phyloP scores from a whole-genome alignment of 1,140 invertebrate species.

The Drosophila yakuba region DNA sequence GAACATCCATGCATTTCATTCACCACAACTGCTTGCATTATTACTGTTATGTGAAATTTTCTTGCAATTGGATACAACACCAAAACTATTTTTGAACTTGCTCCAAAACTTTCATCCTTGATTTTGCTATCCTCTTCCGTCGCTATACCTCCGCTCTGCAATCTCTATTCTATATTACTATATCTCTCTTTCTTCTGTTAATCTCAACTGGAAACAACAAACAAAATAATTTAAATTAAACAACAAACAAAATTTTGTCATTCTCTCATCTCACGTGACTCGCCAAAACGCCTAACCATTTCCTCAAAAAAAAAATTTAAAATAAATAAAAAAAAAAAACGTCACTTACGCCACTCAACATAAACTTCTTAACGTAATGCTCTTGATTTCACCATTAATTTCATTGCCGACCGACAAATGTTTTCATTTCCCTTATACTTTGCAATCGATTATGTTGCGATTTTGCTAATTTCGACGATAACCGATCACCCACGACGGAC shows the following conservation, averaged over 20 bases:
- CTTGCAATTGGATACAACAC: constrained; percentile 21
- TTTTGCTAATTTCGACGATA: constrained; percentile 11
- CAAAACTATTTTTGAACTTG: constrained; percentile 9
- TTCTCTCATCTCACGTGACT: constrained; percentile 66
- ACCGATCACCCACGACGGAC: constrained; percentile 13
- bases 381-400: constrained; percentile 6
- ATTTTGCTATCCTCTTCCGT: not conserved
- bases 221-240: constrained; percentile 55
- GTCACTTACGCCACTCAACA: constrained; percentile 7
- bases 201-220: constrained; percentile 33
- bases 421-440: constrained; percentile 10
- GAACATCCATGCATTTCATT: constrained; percentile 11
- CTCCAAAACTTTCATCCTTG: constrained; percentile 16
- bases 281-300: constrained; percentile 18
- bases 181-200: constrained; percentile 16
- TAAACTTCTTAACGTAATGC: constrained; percentile 17
- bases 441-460: constrained; percentile 9
- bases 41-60: constrained; percentile 19
- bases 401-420: constrained; percentile 27
- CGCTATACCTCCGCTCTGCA: not conserved
- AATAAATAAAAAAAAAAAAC: constrained; percentile 5
- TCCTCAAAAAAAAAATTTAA: constrained; percentile 6
- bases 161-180: not conserved
- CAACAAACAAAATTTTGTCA: constrained; percentile 66
- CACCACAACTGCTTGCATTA: constrained; percentile 35